Conservation (phyloP, 2,888 invertebrate genomes). For the Drosophila infuscata region DNA sequence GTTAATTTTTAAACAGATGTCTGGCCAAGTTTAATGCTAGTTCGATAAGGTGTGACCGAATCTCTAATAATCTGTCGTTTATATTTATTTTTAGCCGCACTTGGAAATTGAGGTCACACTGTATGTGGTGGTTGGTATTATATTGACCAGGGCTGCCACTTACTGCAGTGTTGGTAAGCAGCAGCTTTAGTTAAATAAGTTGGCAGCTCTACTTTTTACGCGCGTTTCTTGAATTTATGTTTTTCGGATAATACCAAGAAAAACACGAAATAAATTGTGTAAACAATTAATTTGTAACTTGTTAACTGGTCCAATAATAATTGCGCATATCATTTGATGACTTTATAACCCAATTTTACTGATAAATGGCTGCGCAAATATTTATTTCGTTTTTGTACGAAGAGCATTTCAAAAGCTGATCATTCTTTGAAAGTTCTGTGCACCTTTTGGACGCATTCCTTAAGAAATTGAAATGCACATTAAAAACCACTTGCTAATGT, state of each 20-base stretch:
- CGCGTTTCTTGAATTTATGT: slow-evolving; percentile 20
- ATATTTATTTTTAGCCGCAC: background rate
- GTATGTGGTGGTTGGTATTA: background rate
- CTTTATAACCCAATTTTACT: slow-evolving; percentile 57
- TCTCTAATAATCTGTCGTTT: background rate
- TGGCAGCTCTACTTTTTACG: slow-evolving; percentile 11
- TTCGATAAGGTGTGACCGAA: slow-evolving; percentile 36
- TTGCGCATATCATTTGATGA: slow-evolving; percentile 18
- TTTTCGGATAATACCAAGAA: background rate
- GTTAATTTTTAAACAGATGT: slow-evolving; percentile 62
- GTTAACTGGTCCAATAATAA: background rate
- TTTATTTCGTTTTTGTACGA: slow-evolving; percentile 8
- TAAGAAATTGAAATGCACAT: slow-evolving; percentile 24
- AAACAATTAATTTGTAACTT: slow-evolving; percentile 3
- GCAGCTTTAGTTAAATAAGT: background rate
- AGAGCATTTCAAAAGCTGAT: background rate
- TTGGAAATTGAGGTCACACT: slow-evolving; percentile 15
- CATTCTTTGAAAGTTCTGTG: slow-evolving; percentile 26
- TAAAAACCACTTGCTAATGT: slow-evolving; percentile 12
- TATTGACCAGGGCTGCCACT: slow-evolving; percentile 6
- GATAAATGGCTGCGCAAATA: slow-evolving; percentile 49
- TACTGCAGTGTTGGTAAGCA: background rate
- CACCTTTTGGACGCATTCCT: slow-evolving; percentile 5
- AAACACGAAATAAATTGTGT: slow-evolving; percentile 17
- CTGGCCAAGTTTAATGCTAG: slow-evolving; percentile 46